Evolutionary conservation across 1,140 invertebrate species (phyloP).

Genomic region (Sycophila sp.): DNA sequence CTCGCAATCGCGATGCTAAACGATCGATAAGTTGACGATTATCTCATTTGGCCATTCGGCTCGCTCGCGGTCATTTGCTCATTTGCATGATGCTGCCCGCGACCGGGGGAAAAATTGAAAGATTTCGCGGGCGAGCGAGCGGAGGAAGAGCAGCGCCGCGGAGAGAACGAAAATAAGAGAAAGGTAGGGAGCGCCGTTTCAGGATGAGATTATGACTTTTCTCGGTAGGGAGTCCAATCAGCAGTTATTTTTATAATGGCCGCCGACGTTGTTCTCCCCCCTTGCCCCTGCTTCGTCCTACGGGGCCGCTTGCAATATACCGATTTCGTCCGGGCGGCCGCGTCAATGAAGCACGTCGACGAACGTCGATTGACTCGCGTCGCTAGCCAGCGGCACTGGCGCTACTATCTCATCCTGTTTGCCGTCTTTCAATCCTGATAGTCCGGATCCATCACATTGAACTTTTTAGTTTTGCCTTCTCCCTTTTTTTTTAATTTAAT

Average conservation of each 20-base stretch:
- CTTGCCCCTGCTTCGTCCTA: neutral
- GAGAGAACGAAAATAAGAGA: constrained; percentile 29
- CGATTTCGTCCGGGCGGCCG: neutral
- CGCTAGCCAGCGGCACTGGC: neutral
- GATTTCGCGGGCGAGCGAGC: constrained; percentile 27
- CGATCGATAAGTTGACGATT: too few relatives aligned
- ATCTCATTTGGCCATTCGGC: too few relatives aligned
- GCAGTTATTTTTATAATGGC: constrained; percentile 68
- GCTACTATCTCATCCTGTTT: neutral
- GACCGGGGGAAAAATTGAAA: constrained; percentile 7
- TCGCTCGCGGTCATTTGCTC: too few relatives aligned
- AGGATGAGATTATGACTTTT: constrained; percentile 68
- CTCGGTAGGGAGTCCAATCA: constrained; percentile 67
- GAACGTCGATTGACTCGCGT: constrained; percentile 5
- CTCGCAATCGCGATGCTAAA: too few relatives aligned
- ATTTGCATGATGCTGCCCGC: too few relatives aligned
- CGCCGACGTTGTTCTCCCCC: constrained; percentile 46
- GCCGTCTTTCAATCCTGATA: too few relatives aligned
- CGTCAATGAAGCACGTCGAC: neutral
- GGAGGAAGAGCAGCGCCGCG: constrained; percentile 25
- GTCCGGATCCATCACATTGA: too few relatives aligned
- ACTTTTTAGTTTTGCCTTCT: too few relatives aligned
- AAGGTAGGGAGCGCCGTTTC: constrained; percentile 49
- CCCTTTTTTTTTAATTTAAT: too few relatives aligned
- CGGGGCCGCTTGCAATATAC: neutral